phyloP scores from a whole-genome alignment of 2,797 vertebrate genomes.

The Semaprochilodus insignis region DNA sequence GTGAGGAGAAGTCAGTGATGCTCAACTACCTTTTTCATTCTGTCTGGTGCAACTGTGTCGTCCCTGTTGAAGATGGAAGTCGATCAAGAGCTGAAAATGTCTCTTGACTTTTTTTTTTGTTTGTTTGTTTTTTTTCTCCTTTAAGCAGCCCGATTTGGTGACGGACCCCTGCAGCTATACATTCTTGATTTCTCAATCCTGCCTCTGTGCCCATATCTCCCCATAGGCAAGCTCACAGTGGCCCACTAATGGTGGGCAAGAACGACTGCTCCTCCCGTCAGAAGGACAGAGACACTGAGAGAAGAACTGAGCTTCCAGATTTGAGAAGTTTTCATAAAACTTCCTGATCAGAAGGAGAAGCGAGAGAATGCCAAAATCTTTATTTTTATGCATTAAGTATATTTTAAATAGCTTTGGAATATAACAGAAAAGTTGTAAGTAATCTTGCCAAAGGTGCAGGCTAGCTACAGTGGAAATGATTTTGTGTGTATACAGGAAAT shows the following conservation, averaged over 20 bases:
- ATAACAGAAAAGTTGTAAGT: constrained; percentile 95
- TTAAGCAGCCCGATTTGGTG: constrained; percentile 16
- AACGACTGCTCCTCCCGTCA: constrained; percentile 56
- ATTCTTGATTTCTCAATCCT: constrained; percentile 19
- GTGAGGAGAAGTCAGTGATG: not conserved
- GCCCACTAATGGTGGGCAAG: constrained; percentile 62
- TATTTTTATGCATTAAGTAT: constrained; percentile 99
- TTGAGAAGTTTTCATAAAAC: constrained; percentile 82
- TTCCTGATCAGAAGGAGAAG: constrained; percentile 76
- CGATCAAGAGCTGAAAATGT: constrained; percentile 1
- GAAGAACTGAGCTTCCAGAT: constrained; percentile 84
- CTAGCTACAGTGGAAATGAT: constrained; percentile 79
- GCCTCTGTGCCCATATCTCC: not conserved
- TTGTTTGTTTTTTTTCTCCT: no score
- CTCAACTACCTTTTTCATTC: constrained; percentile 17
- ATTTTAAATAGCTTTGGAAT: constrained; percentile 99
- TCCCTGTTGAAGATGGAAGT: constrained; percentile 28
- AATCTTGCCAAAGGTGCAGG: constrained; percentile 98
- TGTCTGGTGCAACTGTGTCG: constrained; percentile 35
- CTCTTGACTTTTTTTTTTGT: not conserved
- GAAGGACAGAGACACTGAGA: constrained; percentile 75
- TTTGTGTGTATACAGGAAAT: constrained; percentile 79
- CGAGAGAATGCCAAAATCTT: constrained; percentile 98
- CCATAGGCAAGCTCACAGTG: constrained; percentile 52
- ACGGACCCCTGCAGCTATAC: not conserved